Evolutionary conservation across 2,797 vertebrate genomes (phyloP).

Genomic region (Hoplostethus atlanticus): DNA sequence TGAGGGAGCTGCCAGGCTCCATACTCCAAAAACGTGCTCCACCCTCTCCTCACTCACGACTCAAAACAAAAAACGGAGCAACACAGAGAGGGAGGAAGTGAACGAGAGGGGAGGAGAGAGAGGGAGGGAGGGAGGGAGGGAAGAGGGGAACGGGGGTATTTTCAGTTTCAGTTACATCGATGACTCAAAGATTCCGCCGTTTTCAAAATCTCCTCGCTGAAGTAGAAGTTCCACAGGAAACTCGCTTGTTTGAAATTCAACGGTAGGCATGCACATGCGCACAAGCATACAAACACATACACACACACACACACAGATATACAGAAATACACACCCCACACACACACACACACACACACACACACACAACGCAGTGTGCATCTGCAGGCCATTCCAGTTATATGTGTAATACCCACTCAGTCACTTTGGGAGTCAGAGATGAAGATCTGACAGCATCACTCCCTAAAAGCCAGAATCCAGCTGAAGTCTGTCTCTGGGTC

Average conservation of each 20-base stretch:
- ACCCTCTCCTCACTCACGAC: conserved; percentile 77
- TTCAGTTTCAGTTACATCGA: conserved; percentile 83
- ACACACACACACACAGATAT: conserved; percentile 16
- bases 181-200: conserved; percentile 86
- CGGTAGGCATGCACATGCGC: conserved; percentile 31
- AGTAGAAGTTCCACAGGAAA: conserved; percentile 78
- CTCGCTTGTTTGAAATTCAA: conserved; percentile 73
- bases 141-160: conserved; percentile 60
- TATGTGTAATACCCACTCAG: background rate
- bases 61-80: conserved; percentile 77
- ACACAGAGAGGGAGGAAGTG: conserved; percentile 53
- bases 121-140: conserved; percentile 16
- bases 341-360: conserved; percentile 16
- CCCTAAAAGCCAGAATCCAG: conserved; percentile 59
- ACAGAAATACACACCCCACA: too few relatives aligned
- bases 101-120: conserved; percentile 34
- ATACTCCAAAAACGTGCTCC: conserved; percentile 74
- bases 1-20: conserved; percentile 80
- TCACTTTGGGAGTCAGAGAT: conserved; percentile 29
- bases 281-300: conserved; percentile 46
- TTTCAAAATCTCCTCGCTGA: conserved; percentile 71
- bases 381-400: conserved; percentile 10
- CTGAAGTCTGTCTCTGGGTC: conserved; percentile 68
- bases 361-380: conserved; percentile 33
- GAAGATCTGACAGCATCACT: conserved; percentile 45